Evolutionary conservation across 2,113 vertebrate species (phyloP).

Genomic region (Arenaria interpres): DNA sequence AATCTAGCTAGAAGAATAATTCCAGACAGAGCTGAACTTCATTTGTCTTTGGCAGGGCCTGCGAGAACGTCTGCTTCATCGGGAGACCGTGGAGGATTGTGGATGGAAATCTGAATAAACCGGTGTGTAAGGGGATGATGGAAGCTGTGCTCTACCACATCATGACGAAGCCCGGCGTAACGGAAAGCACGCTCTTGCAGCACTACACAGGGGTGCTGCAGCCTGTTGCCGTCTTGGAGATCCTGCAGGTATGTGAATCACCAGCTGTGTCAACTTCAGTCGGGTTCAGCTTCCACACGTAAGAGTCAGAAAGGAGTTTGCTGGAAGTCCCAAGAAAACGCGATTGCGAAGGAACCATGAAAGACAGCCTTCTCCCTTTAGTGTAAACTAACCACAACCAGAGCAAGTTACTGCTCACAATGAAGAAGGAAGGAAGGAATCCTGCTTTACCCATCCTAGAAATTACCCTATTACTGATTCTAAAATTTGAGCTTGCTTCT

Average conservation of each 20-base stretch:
- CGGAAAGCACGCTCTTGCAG: slow-evolving; percentile 76
- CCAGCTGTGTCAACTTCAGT: background rate
- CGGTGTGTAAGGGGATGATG: slow-evolving; percentile 94
- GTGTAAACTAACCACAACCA: background rate
- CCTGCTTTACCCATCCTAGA: background rate
- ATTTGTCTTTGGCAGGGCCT: slow-evolving; percentile 33
- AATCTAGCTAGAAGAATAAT: background rate
- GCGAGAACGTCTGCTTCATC: slow-evolving; percentile 77
- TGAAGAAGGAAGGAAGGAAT: background rate
- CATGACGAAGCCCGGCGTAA: slow-evolving; percentile 87
- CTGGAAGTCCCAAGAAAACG: background rate
- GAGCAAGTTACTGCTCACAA: background rate
- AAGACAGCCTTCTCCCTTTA: background rate
- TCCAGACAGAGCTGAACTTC: background rate
- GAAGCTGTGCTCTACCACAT: slow-evolving; percentile 89
- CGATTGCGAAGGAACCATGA: background rate
- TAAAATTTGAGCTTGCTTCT: background rate
- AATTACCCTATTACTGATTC: background rate
- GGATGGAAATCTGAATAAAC: slow-evolving; percentile 87
- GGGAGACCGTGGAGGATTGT: slow-evolving; percentile 93
- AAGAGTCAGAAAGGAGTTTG: background rate
- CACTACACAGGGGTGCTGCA: slow-evolving; percentile 89
- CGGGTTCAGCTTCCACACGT: background rate
- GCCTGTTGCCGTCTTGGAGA: slow-evolving; percentile 83
- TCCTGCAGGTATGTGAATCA: slow-evolving; percentile 82